phyloP scores from a whole-genome alignment of 2,797 vertebrate genomes.

The Numenius phaeopus region DNA sequence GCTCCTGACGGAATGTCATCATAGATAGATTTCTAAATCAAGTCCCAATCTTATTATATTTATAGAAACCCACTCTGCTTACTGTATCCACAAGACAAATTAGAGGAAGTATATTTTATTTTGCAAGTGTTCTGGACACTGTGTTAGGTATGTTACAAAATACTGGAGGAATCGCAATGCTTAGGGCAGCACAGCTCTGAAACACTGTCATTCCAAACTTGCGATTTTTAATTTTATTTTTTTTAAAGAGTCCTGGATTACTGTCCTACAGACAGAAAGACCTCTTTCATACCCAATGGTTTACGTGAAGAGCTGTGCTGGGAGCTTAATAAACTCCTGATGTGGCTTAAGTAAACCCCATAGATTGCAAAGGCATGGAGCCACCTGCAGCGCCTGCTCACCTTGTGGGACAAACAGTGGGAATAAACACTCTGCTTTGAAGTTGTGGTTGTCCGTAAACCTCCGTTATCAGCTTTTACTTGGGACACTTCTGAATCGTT shows the following conservation, averaged over 20 bases:
- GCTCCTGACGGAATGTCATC: background rate
- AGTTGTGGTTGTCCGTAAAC: background rate
- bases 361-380: background rate
- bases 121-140: background rate
- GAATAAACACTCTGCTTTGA: background rate
- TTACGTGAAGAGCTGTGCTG: background rate
- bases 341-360: background rate
- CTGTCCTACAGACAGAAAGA: background rate
- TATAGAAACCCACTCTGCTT: background rate
- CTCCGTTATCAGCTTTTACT: background rate
- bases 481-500: background rate
- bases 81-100: background rate
- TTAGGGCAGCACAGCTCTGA: background rate
- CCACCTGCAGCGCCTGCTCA: background rate
- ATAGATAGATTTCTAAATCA: background rate
- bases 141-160: accelerated
- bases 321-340: background rate
- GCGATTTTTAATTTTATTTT: background rate
- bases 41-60: background rate
- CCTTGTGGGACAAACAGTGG: background rate
- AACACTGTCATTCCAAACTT: background rate
- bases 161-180: accelerated
- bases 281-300: background rate
- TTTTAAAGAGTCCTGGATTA: background rate
- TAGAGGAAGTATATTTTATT: background rate